Evolutionary conservation across 2,888 invertebrate species (phyloP).

Genomic region (Neoscelio sp.): DNA sequence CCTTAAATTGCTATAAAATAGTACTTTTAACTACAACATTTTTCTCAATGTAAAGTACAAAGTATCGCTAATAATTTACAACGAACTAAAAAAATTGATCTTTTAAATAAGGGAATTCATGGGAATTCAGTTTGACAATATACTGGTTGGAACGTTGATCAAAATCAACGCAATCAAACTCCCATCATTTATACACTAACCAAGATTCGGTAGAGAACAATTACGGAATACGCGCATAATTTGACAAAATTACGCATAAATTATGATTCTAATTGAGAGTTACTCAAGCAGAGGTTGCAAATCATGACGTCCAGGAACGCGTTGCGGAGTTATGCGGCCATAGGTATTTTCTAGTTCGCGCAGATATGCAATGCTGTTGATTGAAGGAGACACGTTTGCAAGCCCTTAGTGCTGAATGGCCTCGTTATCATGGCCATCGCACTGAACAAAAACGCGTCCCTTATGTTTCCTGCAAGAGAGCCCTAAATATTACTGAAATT

Average conservation of each 20-base stretch:
- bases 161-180: background rate
- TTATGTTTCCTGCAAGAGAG: conserved; percentile 24
- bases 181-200: background rate
- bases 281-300: conserved; percentile 32
- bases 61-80: too few relatives aligned
- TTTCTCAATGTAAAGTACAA: too few relatives aligned
- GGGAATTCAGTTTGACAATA: too few relatives aligned
- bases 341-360: conserved; percentile 65
- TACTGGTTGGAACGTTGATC: too few relatives aligned
- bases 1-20: too few relatives aligned
- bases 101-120: too few relatives aligned
- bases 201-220: conserved; percentile 1
- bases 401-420: conserved; percentile 77
- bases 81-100: too few relatives aligned
- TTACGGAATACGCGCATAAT: conserved; percentile 23
- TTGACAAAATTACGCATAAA: conserved; percentile 37
- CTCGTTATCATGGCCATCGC: conserved; percentile 73
- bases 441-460: conserved; percentile 48
- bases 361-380: conserved; percentile 75
- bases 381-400: conserved; percentile 77
- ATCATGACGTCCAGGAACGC: conserved; percentile 54
- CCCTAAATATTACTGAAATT: conserved; percentile 50
- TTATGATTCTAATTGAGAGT: conserved; percentile 47
- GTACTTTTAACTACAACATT: too few relatives aligned
- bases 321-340: conserved; percentile 49